Base-by-base conservation (phyloP, 2,888 invertebrate genomes). In the Spilosoma lubricipeda region DNA sequence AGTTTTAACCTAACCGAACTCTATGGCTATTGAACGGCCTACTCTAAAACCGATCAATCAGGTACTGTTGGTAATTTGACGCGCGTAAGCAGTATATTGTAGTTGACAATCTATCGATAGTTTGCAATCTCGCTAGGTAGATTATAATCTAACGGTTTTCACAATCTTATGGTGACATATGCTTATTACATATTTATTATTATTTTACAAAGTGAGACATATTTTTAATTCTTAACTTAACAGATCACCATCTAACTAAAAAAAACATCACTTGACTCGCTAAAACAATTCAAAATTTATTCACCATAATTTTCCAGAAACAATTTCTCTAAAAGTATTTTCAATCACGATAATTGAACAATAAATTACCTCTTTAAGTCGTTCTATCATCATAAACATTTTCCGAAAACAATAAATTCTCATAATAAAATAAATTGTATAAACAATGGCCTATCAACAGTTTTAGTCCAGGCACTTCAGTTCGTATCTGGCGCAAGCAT, bases 401-500 rank as follows among this genome's bases (percentile, higher is more conserved):
- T 73, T 69, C 48, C 52, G n/a, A 66, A 74, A 77, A 52, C 65
- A 64, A 69, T 66, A 42, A 69, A 56, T 75, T 71, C 64, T 66
- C 64, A 65, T 63, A 67, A 67, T 74, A 76, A 81, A 81, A 83
- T 78, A 83, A 83, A 81, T 80, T 75, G 69, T 78, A 68, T 75
- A 65, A 71, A 77, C 75, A 84, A 83, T 77, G 56, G 33, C 82
- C 77, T 83, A 88, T 91, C 91, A 87, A 87, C 80, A 83, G 86
- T 86, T 89, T 88, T 89, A 90, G 90, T 90, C 85, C 88, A 45
- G 80, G 82, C 86, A 88, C 89, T 90, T 88, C 88, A 89, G 89
- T 88, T 91, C 87, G 88, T 87, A 93, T 92, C 93, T 93, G 90
- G 92, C 93, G 91, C 92, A 93, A 92, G 90, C 91, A 90, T 93